Base-by-base conservation (phyloP, 2,888 invertebrate species). In the Globia sparganii region DNA sequence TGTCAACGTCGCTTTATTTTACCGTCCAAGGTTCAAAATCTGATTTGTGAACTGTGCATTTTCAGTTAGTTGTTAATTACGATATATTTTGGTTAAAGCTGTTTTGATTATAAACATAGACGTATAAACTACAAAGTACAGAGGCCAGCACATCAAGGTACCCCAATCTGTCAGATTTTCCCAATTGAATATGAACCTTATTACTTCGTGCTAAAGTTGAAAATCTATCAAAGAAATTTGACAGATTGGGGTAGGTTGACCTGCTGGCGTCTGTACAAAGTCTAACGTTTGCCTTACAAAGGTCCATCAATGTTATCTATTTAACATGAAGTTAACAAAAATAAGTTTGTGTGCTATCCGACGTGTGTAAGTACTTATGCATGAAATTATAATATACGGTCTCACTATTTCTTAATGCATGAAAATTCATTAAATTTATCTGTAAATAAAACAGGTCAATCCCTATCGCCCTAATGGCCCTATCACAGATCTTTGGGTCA, bases 11-110 rank as follows among this genome's bases (percentile, higher is more conserved):
- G 80, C 49, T 31, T 84, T 84, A 68, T 68, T 84, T 69, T 66
- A 75, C 56, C 53, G 71, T 72, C 68, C 71, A 80, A 84, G 25
- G 84, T 82, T 84, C 82, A 72, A 61, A 71, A 59, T 72, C 49
- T 3, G 15, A 18, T 18, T 72, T 56, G 72, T 31, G 72, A 49
- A 72, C 78, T 28, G 31, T 58, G 37, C 58, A 46, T 64, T 79
- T 79, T 46, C 62, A 79, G 73, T 79, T 79, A 64, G 4, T 40
- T 56, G 11, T 25, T n/a, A 64, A 46, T 31, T 2, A 53, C 53
- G 25, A 11, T n/a, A 25, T 11, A n/a, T 56, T n/a, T n/a, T 11
- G 18, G 11, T n/a, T 15, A 6, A 49, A 0, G 21, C 13, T n/a
- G 1, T 49, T 28, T 58, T 37, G 31, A 21, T 4, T 31, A 75